Evolutionary conservation across 2,113 vertebrate genomes (phyloP), one percentile per base, ranked within the genome.

Genomic region (Balaeniceps rex): DNA sequence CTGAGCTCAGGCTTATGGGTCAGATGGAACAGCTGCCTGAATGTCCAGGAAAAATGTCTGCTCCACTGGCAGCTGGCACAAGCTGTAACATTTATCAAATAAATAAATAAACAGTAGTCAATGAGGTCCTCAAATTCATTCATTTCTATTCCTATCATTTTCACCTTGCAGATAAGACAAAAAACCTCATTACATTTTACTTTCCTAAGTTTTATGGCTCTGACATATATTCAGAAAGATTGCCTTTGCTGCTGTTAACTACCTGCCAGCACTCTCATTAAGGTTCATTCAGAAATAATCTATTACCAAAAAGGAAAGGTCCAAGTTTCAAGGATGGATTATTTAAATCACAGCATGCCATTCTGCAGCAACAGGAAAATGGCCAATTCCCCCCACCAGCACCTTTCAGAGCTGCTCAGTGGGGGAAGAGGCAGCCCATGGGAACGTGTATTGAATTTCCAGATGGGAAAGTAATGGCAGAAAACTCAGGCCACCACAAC

Each of bases 381-480:
- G 1, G 79, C 64, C 83, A 51, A 5, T 76, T 90, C 42, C 90
- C 83, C 69, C 79, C 51, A 83, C 64, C 77, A 95, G 90, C 90
- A 95, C 92, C 94, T 97, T 90, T 79, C 82, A 87, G 64, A 90
- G 68, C 71, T 64, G 64, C 88, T 79, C 90, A 88, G 63, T 93
- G 60, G 85, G 85, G 86, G 87, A 94, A 91, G 81, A 94, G 88
- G 74, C 77, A 87, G 79, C 83, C 55, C 86, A 76, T 55, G 76
- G 71, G 90, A 93, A 64, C 40, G 49, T 24, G 42, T 54, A 95
- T 89, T 96, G 93, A 90, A 97, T 96, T 97, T 96, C 94, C 97
- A 97, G 97, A 97, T 96, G 94, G 93, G 74, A 91, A 92, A 94
- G 81, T 66, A 95, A 91, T 60, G 72, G 78, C 71, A 92, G 66